These are phyloP conservation scores for Vidua macroura DNA, from an alignment of 2,113 vertebrate genomes.

Conservation along the genomic window DNA sequence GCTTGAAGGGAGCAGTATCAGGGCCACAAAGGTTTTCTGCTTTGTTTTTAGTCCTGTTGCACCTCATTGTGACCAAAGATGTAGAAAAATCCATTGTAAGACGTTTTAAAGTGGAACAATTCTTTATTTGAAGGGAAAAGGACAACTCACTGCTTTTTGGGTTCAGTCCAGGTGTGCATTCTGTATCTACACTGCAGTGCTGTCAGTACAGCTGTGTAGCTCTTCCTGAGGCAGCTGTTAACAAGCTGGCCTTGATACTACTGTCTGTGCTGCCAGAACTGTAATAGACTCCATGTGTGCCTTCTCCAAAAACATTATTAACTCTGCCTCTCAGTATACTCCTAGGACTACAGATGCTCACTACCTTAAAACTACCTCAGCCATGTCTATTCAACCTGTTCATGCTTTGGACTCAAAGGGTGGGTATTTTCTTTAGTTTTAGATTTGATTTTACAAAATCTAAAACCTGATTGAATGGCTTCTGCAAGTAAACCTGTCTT, in stretches of 20 bases:
- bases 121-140: not conserved
- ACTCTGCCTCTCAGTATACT: not conserved
- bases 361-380: not conserved
- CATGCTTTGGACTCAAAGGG: not conserved
- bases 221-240: not conserved
- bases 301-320: not conserved
- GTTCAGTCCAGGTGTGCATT: not conserved
- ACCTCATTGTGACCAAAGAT: not conserved
- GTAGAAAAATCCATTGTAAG: not conserved
- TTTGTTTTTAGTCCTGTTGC: not conserved
- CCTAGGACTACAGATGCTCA: not conserved
- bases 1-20: not conserved
- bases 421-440: not conserved
- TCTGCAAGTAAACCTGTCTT: not conserved
- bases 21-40: not conserved
- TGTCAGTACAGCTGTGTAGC: not conserved
- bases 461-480: not conserved
- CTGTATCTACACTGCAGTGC: not conserved
- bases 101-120: not conserved
- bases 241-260: not conserved
- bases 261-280: not conserved
- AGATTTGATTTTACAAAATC: not conserved
- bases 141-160: not conserved
- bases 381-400: not conserved
- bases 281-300: not conserved